Base-by-base conservation (phyloP, 2,113 vertebrate species). In the Scolopax mira region DNA sequence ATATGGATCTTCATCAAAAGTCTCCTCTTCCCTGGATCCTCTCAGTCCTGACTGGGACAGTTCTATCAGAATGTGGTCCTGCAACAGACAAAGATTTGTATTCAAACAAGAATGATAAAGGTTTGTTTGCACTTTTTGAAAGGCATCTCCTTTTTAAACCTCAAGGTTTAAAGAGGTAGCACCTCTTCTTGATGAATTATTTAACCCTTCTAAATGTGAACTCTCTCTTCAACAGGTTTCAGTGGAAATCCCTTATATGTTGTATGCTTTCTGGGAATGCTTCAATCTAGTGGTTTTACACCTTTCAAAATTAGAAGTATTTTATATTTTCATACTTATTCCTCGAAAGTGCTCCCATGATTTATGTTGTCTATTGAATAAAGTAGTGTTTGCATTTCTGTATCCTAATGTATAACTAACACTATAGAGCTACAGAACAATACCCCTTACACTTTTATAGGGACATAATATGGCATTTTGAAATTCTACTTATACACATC, bases 41-140 rank as follows among this genome's bases (percentile, higher is more conserved):
- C 97, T 99, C 93, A 99, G 93, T 18, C 99, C 98, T 0, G 97
- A 98, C 87, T 99, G 98, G 11, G 99, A 98, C 94, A 99, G 98
- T 85, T 99, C 99, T 27, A 99, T 99, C 30, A 99, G 98, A 97
- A 99, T 99, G 91, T 99, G 99, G 96, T 99, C 99, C 99, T 99
- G 94, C 51, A 96, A 95, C 5, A 95, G 52, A 94, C 33, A 94
- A 91, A 94, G 28, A 91, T 5, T 13, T 21, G 24, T 62, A 55
- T 75, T 84, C 48, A 44, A 73, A 58, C 10, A 67, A 24, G 27
- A 54, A 13, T 13, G 52, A 42, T 25, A 44, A 57, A 78, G 13
- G 7, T 60, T 37, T 16, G 35, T 27, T 58, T 55, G 30, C 16
- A 35, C 9, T 44, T 65, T 42, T n/a, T 37, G 22, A 71, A 89